Conservation (phyloP, 1,140 invertebrate genomes). For the Trichonephila inaurata region DNA sequence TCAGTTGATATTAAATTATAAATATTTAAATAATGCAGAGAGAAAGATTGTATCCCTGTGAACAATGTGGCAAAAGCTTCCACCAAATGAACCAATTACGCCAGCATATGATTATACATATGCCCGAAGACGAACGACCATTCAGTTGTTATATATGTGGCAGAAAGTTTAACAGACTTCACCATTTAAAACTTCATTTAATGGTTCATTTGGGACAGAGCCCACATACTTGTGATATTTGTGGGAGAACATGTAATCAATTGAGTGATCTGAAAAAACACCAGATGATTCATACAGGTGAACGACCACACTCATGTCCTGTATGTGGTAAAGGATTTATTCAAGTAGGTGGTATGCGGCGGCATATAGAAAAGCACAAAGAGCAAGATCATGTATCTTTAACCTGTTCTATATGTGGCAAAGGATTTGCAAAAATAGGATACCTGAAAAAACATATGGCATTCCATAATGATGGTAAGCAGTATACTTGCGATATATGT, state of each 20-base stretch:
- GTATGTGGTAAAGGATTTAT: slow-evolving; percentile 73
- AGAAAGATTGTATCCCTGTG: slow-evolving; percentile 44
- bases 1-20: neutral
- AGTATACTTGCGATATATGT: slow-evolving; percentile 83
- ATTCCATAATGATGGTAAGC: slow-evolving; percentile 89
- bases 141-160: slow-evolving; percentile 74
- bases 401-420: slow-evolving; percentile 83
- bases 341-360: slow-evolving; percentile 66
- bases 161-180: slow-evolving; percentile 71
- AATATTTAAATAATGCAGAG: slow-evolving; percentile 45
- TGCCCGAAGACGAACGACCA: slow-evolving; percentile 70
- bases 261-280: slow-evolving; percentile 78
- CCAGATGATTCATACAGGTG: slow-evolving; percentile 79
- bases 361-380: slow-evolving; percentile 70
- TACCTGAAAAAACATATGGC: slow-evolving; percentile 85
- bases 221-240: slow-evolving; percentile 66
- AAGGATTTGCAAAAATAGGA: slow-evolving; percentile 82
- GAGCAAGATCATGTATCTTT: slow-evolving; percentile 78
- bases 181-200: slow-evolving; percentile 73
- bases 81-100: slow-evolving; percentile 74
- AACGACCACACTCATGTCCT: slow-evolving; percentile 75
- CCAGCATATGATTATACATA: slow-evolving; percentile 72
- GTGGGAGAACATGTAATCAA: slow-evolving; percentile 72
- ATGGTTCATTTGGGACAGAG: slow-evolving; percentile 75
- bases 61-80: slow-evolving; percentile 72